Conservation (phyloP, 2,888 invertebrate species). For the Metallyticus violacea region DNA sequence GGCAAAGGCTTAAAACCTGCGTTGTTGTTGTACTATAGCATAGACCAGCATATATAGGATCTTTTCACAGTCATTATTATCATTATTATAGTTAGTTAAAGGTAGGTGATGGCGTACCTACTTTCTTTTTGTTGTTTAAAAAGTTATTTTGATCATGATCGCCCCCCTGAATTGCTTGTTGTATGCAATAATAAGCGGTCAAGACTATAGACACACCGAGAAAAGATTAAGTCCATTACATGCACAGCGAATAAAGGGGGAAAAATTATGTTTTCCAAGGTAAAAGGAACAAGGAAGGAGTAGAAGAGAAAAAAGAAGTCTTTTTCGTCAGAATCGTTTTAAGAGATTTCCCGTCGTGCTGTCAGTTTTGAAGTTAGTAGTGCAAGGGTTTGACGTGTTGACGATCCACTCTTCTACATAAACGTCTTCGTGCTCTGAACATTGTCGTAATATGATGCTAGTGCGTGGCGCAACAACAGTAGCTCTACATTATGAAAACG, state of each 20-base stretch:
- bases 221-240: conserved; percentile 27
- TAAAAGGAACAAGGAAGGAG: conserved; percentile 18
- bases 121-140: conserved; percentile 29
- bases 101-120: conserved; percentile 23
- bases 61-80: conserved; percentile 24
- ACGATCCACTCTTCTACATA: neutral
- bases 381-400: conserved; percentile 23
- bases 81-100: conserved; percentile 30
- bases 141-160: conserved; percentile 32
- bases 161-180: conserved; percentile 17
- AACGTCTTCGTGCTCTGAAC: too few species aligned
- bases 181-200: conserved; percentile 18
- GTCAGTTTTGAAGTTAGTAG: conserved; percentile 27
- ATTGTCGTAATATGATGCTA: neutral
- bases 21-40: neutral
- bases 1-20: conserved; percentile 20
- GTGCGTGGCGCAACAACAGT: neutral
- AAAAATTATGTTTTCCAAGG: conserved; percentile 27
- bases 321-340: conserved; percentile 23
- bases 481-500: neutral
- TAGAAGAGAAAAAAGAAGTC: conserved; percentile 17
- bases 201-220: conserved; percentile 3
- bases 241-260: conserved; percentile 26
- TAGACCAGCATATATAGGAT: conserved; percentile 7
- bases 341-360: conserved; percentile 19